Base-by-base conservation (phyloP, 2,888 invertebrate species). In the Patella ulyssiponensis region DNA sequence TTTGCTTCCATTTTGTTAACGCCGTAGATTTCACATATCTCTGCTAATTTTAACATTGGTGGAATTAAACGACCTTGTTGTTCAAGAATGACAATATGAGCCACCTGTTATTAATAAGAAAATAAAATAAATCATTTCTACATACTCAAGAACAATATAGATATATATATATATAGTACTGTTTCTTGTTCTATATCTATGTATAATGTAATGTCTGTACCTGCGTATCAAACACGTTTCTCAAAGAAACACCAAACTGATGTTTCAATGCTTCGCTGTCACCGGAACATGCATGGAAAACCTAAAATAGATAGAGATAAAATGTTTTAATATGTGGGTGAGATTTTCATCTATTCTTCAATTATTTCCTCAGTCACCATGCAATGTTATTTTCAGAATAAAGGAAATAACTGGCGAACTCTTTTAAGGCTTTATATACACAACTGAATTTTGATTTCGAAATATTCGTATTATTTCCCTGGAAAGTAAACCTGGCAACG, bases 241-340 rank as follows among this genome's bases (percentile, higher is more conserved):
- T 64, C n/a, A 74, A 51, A 23, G 69, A 64, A 23, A 74, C 69
- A 69, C 51, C 74, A 74, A 74, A 74, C 58, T 74, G 74, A 69
- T 69, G 51, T 23, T 74, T 44, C n/a, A 74, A 51, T 44, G 74
- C 74, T 1, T 44, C 74, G 20, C 74, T 74, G 56, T 74, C 74
- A 17, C 69, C 17, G 51, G 17, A n/a, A 33, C 74, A 74, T 12
- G 69, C 74, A n/a, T 74, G 74, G 51, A 74, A 44, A 15, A 74
- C 74, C 74, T 74, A n/a, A 12, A 64, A 74, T 12, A 15, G 20
- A 20, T 23, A 64, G 2, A 11, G 11, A 64, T 64, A 64, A 20
- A 64, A 64, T 44, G 44, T 9, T 44, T 44, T 44, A 5, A 44
- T 44, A 44, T 9, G 9, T 44, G 7, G 9, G 44, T 44, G 9